Base-by-base conservation (phyloP, 2,888 invertebrate species). In the Polydrusus pterygomalis region DNA sequence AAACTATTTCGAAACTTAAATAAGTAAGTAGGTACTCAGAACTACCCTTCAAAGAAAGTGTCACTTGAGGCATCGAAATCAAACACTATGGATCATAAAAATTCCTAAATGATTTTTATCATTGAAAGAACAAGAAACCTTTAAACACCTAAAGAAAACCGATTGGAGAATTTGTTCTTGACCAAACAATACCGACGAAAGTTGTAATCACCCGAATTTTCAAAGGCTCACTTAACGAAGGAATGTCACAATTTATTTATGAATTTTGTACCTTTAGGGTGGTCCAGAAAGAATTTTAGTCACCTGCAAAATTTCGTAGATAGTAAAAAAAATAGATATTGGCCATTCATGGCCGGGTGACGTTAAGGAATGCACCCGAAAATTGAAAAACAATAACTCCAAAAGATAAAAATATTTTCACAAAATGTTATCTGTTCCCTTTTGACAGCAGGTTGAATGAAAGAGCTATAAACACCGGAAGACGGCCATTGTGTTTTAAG, bases 401-500 rank as follows among this genome's bases (percentile, higher is more conserved):
- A 63, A 67, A n/a, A 60, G 74, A 74, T 70, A 70, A 75, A 75
- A 56, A 75, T 67, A 67, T 75, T 75, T 70, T 75, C 75, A 70
- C 67, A 45, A 65, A 70, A 70, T 63, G 70, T 65, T 70, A 60
- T 67, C 68, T 56, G 15, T 74, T 51, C 56, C 34, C 38, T 75
- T 70, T 70, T 75, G 75, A 75, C 75, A 75, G 75, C 60, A 67
- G 51, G 51, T 70, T 70, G 65, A 75, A 75, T 75, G 75, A 65
- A 56, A 30, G 60, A 34, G 58, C 62, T 38, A 71, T 71, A 77
- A 68, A 74, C 70, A 71, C 77, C 77, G 77, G 77, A 77, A 77
- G 77, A 65, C 47, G 56, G 58, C 74, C 70, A 70, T 77, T 74
- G 73, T 74, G 62, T 51, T 60, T 70, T 54, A 68, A 74, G 82